Base-by-base conservation (phyloP, 2,113 vertebrate genomes). In the Micromys minutus region DNA sequence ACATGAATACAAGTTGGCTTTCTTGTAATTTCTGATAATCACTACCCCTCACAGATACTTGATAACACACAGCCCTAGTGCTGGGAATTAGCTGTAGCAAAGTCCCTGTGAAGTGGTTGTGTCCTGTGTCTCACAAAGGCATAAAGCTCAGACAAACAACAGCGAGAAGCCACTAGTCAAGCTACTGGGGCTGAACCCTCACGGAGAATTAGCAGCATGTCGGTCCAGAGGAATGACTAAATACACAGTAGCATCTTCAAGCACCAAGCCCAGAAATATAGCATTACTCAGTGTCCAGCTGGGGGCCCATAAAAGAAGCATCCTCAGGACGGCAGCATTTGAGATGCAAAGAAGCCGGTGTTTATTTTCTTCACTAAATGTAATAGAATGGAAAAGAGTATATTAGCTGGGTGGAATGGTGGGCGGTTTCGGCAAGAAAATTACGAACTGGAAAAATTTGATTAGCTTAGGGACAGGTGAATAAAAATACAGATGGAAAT, bases 21-120 rank as follows among this genome's bases (percentile, higher is more conserved):
- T 94, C 95, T 89, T 96, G 88, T 95, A 94, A 94, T 97, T 96
- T 96, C 97, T 93, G 96, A 93, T 94, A 90, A 97, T 95, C 90
- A 90, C 81, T 52, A 89, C 86, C 90, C 90, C 86, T 96, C 63
- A 55, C 61, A 86, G 96, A 92, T 93, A 77, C 93, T 74, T 57
- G 93, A 94, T 91, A 90, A 88, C 0, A 0, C 59, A 77, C 81
- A 52, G 95, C 89, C 87, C 86, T 57, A 47, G 80, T 67, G 47
- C 80, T 34, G 80, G 91, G 96, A 92, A 95, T 88, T 81, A 92
- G 83, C 75, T 10, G 81, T 55, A 77, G 65, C 67, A 52, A 74
- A 94, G 91, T 95, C 90, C 85, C 92, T 92, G 81, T 65, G 90
- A 96, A 97, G 90, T 34, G 85, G 80, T 42, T 26, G 92, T 39